A percentile compares a stretch with the other conserved stretches of the same genome.
These are phyloP conservation scores for Probaryconus sp. DNA, from an alignment of 1,140 invertebrate species.

Conservation along the genomic window DNA sequence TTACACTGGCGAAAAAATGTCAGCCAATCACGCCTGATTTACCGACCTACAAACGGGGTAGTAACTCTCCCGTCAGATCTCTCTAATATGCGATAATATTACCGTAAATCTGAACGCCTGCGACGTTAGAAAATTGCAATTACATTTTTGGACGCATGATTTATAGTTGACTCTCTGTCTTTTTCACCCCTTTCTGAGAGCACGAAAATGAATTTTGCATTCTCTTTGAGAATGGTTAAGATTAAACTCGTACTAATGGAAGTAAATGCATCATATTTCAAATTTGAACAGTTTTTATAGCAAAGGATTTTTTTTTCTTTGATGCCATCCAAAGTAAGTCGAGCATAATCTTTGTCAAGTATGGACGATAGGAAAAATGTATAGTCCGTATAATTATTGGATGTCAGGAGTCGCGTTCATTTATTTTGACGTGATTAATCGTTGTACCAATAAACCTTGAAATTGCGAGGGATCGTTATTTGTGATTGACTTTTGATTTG, in stretches of 20 bases:
- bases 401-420: no score
- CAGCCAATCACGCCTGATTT: constrained; percentile 35
- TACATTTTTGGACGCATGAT: constrained; percentile 58
- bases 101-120: constrained; percentile 44
- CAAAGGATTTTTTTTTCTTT: background rate
- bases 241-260: constrained; percentile 27
- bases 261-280: constrained; percentile 31
- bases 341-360: background rate
- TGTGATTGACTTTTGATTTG: background rate
- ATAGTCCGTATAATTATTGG: no score
- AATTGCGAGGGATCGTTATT: background rate
- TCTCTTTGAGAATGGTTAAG: constrained; percentile 32
- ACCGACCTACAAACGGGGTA: constrained; percentile 17
- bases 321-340: background rate
- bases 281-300: background rate
- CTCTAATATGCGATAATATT: constrained; percentile 58
- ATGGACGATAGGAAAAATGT: no score
- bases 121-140: constrained; percentile 60
- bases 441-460: no score
- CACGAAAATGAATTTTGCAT: constrained; percentile 44
- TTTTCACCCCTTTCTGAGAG: constrained; percentile 9
- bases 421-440: no score
- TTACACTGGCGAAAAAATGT: constrained; percentile 36
- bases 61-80: constrained; percentile 27
- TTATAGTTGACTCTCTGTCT: constrained; percentile 43